Evolutionary conservation across 2,888 invertebrate species (phyloP).

Genomic region (Dusona sp.): DNA sequence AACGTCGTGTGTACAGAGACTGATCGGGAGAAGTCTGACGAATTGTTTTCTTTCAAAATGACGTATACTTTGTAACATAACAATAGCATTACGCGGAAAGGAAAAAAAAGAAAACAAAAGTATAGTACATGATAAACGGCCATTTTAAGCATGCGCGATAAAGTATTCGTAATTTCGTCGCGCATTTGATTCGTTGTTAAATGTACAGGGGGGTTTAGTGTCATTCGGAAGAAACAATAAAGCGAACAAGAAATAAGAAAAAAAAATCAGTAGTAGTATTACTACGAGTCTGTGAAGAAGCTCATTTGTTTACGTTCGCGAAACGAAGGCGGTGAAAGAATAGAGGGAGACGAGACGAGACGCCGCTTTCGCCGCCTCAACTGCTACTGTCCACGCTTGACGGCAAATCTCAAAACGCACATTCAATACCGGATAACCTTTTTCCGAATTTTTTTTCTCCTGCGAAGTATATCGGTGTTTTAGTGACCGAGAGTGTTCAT

Average conservation of each 20-base stretch:
- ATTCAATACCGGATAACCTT: constrained; percentile 70
- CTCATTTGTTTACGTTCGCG: constrained; percentile 64
- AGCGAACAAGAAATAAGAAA: constrained; percentile 54
- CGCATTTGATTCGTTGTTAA: constrained; percentile 66
- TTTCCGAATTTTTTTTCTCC: constrained; percentile 35
- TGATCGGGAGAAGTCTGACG: background rate
- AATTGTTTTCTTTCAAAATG: background rate
- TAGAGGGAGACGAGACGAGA: constrained; percentile 25
- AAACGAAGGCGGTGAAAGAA: constrained; percentile 10
- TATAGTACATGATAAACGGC: constrained; percentile 42
- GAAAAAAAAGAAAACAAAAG: constrained; percentile 44
- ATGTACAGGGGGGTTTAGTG: constrained; percentile 32
- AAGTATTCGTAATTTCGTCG: constrained; percentile 68
- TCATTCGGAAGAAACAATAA: constrained; percentile 63
- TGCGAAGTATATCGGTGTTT: constrained; percentile 58
- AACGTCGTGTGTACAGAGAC: background rate
- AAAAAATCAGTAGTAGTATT: constrained; percentile 27
- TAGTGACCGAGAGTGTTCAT: constrained; percentile 40
- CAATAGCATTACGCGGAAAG: constrained; percentile 14
- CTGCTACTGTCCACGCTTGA: constrained; percentile 9
- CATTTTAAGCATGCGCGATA: constrained; percentile 74
- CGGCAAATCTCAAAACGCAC: constrained; percentile 56
- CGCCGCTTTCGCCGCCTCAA: constrained; percentile 31
- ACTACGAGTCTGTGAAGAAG: constrained; percentile 40
- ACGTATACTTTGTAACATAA: constrained; percentile 7